phyloP scores from a whole-genome alignment of 2,888 invertebrate genomes.

The Aphidoletes aphidimyza region DNA sequence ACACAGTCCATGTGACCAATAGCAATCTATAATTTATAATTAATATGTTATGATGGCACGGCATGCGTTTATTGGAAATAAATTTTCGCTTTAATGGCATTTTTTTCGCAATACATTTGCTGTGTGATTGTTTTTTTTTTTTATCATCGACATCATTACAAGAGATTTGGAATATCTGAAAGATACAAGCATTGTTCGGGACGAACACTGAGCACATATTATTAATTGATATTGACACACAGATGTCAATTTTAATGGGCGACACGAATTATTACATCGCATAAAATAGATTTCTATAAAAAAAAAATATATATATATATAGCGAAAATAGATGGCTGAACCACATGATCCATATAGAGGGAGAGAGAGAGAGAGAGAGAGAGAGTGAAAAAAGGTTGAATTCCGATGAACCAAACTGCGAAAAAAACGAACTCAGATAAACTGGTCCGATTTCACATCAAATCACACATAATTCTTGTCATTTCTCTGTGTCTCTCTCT shows the following conservation, averaged over 20 bases:
- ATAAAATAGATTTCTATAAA: background rate
- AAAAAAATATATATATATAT: no score
- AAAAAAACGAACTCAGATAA: no score
- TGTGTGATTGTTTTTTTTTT: background rate
- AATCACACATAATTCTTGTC: no score
- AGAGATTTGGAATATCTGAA: background rate
- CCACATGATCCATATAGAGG: no score
- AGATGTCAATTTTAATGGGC: slow-evolving; percentile 28
- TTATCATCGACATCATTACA: background rate
- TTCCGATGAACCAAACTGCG: no score
- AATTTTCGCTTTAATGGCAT: background rate
- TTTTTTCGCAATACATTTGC: background rate
- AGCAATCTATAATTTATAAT: slow-evolving; percentile 6
- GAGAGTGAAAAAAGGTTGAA: no score
- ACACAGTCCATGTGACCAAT: no score
- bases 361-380: no score
- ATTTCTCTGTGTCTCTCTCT: no score
- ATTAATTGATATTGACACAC: slow-evolving; percentile 34
- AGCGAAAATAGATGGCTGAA: no score
- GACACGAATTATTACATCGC: background rate
- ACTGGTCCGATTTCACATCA: no score
- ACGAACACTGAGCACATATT: background rate
- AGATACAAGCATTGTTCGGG: background rate
- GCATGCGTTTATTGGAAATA: slow-evolving; percentile 24
- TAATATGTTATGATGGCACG: slow-evolving; percentile 25